Percentiles rank a stretch among this genome's conserved stretches.
phyloP scores from a whole-genome alignment of 2,797 vertebrate species.

The Characodon lateralis region DNA sequence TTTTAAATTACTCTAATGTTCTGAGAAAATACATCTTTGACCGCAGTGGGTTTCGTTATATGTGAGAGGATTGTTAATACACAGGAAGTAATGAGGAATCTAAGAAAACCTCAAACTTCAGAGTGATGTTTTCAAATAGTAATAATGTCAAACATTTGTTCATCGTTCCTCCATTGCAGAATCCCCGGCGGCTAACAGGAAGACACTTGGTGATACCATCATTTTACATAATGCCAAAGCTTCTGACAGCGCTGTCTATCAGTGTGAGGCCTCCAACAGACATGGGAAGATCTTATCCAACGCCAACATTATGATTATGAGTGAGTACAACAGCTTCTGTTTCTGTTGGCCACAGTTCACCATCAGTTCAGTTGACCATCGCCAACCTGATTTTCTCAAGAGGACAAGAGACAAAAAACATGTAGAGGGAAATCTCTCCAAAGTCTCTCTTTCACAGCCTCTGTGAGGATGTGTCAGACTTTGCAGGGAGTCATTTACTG shows the following conservation, averaged over 20 bases:
- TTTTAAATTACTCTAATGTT: not conserved
- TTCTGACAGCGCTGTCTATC: conserved; percentile 91
- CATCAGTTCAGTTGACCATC: not conserved
- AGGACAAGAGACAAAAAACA: not conserved
- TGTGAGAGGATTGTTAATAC: not conserved
- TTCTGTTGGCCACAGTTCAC: not conserved
- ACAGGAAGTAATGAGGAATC: not conserved
- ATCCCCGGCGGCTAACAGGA: conserved; percentile 67
- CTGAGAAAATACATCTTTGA: not conserved
- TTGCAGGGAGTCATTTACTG: conserved; percentile 27
- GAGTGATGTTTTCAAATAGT: not conserved
- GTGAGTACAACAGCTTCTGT: conserved; percentile 75
- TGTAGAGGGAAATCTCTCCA: not conserved
- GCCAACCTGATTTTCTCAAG: not conserved
- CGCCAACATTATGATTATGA: conserved; percentile 91
- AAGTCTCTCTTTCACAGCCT: conserved; percentile 10
- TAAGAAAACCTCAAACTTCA: not conserved
- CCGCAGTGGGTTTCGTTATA: no score
- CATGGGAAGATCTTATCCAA: conserved; percentile 90
- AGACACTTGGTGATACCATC: conserved; percentile 67
- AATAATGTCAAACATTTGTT: not conserved
- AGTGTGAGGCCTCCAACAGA: conserved; percentile 91
- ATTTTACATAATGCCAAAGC: conserved; percentile 80
- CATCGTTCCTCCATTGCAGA: conserved; percentile 59
- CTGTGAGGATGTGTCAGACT: conserved; percentile 38